A percentile compares a stretch with the other conserved stretches of the same genome.
phyloP scores from a whole-genome alignment of 2,113 vertebrate species.

The Leucosticte australis region DNA sequence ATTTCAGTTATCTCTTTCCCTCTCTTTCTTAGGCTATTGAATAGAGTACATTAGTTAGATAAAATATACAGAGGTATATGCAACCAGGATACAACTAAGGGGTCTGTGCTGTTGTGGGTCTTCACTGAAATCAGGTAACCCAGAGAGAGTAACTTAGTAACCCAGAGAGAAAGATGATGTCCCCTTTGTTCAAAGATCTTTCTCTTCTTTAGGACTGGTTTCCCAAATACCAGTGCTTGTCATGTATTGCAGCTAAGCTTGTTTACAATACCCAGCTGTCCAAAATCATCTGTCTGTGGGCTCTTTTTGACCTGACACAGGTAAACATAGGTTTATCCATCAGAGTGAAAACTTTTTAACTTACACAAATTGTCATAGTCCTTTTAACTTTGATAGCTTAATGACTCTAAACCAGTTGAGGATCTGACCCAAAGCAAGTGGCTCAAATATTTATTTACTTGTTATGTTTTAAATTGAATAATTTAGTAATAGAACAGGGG shows the following conservation, averaged over 20 bases:
- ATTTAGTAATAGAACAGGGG: neutral
- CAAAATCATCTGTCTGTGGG: neutral
- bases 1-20: neutral
- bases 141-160: neutral
- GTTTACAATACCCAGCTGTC: neutral
- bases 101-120: neutral
- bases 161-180: neutral
- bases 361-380: neutral
- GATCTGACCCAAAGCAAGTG: neutral
- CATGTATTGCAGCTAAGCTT: neutral
- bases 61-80: neutral
- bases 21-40: neutral
- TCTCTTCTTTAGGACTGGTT: neutral
- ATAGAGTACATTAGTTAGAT: neutral
- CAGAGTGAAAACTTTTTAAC: neutral
- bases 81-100: neutral
- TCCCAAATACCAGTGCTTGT: neutral
- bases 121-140: neutral
- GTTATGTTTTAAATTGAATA: neutral
- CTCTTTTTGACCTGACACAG: neutral
- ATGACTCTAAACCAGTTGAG: neutral
- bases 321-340: neutral
- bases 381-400: neutral
- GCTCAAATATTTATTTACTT: neutral
- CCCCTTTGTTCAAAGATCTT: neutral